Evolutionary conservation across 92 coral and sea anemone species (phyloP), one percentile per base, ranked within the genome.

Genomic region (Nematostella vectensis): DNA sequence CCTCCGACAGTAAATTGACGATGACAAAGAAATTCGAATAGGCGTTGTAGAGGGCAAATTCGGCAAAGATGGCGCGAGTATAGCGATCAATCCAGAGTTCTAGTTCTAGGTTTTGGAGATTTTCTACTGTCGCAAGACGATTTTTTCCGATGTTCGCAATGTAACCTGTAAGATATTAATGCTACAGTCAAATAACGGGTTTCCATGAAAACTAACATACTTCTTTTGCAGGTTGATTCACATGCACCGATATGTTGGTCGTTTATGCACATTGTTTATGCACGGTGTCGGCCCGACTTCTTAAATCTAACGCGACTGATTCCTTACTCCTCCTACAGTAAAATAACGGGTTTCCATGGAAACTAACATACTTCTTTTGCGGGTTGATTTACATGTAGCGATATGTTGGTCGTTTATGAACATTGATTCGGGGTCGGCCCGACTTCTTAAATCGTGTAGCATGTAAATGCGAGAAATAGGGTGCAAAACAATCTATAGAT

Each of bases 41-140:
- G 2, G 91, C 87, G 47, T 82, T 87, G 62, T 82, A 87, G 29
- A 82, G 67, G 18, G 96, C 80, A 43, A 87, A 87, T 51, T 87
- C 96, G 17, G 78, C 47, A 47, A 87, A 87, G 37, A 87, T 54
- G 23, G 87, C 96, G 0, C 96, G 81, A 42, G 87, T 87, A 40
- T 78, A 64, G 11, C 89, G 86, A 57, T 87, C 89, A 12, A 87
- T 72, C 96, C 96, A 87, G 31, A 51, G 70, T 8, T 61, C 57
- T 12, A 61, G 47, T 54, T 87, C 87, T 44, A 82, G 68, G 12
- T 29, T 48, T 50, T 69, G 82, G 45, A 72, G 69, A 28, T 55
- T 67, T 51, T 69, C 61, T 39, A 82, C 51, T 3, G 87, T 49
- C 15, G 50, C 51, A 3, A 80, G 48, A 27, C 88, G 63, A 19